Evolutionary conservation across 2,888 invertebrate genomes (phyloP), one percentile per base, ranked within the genome.

Genomic region (Spilarctia lutea): DNA sequence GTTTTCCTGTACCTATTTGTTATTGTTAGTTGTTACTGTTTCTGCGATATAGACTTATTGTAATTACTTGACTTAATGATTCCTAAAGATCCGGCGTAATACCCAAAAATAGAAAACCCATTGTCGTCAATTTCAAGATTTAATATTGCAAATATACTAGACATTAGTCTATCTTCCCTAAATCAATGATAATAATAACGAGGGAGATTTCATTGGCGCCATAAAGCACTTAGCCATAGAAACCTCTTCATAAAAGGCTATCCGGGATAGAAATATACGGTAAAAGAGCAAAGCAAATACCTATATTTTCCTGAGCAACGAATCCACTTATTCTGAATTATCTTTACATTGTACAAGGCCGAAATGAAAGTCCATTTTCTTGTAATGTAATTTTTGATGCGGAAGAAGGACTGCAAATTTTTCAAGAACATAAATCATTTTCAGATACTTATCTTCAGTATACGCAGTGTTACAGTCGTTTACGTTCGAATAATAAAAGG

Each of bases 381-480:
- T 70, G 75, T 83, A 82, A 84, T 82, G 79, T 85, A 86, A 85
- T 86, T 87, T 78, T 73, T 85, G 82, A 86, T 82, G 85, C 85
- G 81, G 81, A 86, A 74, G 80, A 86, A 74, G 79, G 79, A 84
- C 81, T 77, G 76, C 42, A 73, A 84, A 76, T 81, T 84, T 85
- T 83, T 81, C 76, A 78, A 80, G 77, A 80, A 75, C 81, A 86
- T 87, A 86, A 87, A 89, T 89, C 87, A 86, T 86, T 87, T 88
- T 86, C 82, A 81, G 83, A 82, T 83, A 87, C 83, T 88, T 86
- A 88, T 87, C 87, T 85, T 82, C 85, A 86, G 83, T 79, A 80
- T 83, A 86, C 80, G 85, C 80, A 85, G 82, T 74, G 85, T 85
- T 84, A 88, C 85, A 88, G 87, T 84, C 87, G 81, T 85, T 87